These are phyloP conservation scores for Symphodus melops DNA, from an alignment of 2,113 vertebrate species.

Conservation along the genomic window DNA sequence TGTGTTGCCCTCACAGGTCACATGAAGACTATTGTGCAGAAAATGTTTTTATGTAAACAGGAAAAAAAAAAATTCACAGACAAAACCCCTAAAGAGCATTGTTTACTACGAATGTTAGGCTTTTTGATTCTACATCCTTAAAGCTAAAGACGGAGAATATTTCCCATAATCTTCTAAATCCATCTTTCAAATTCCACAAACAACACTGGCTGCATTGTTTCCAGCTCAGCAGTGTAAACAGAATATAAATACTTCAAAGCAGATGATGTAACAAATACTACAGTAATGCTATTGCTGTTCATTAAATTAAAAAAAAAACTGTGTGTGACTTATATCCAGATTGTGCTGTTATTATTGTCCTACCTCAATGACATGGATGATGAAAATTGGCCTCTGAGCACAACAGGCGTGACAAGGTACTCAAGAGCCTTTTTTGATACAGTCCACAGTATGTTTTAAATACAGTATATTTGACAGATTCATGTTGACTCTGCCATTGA, in stretches of 20 bases:
- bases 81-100: constrained; percentile 28
- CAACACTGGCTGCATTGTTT: constrained; percentile 65
- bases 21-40: not conserved
- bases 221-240: constrained; percentile 25
- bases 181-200: constrained; percentile 43
- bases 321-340: not conserved
- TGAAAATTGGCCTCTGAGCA: not conserved
- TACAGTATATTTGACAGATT: not conserved
- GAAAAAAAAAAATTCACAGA: not conserved
- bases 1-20: not conserved
- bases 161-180: constrained; percentile 69
- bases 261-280: constrained; percentile 23
- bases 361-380: not conserved
- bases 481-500: not conserved
- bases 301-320: constrained; percentile 4
- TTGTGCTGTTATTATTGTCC: not conserved
- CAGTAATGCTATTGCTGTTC: not conserved
- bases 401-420: constrained; percentile 27
- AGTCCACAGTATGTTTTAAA: not conserved
- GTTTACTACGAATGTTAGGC: constrained; percentile 41
- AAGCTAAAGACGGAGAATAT: constrained; percentile 63
- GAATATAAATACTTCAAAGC: constrained; percentile 18
- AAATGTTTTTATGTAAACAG: not conserved
- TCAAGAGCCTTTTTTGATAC: not conserved
- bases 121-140: constrained; percentile 43